phyloP scores from a whole-genome alignment of 1,140 invertebrate genomes.

The Hycleus phaleratus region DNA sequence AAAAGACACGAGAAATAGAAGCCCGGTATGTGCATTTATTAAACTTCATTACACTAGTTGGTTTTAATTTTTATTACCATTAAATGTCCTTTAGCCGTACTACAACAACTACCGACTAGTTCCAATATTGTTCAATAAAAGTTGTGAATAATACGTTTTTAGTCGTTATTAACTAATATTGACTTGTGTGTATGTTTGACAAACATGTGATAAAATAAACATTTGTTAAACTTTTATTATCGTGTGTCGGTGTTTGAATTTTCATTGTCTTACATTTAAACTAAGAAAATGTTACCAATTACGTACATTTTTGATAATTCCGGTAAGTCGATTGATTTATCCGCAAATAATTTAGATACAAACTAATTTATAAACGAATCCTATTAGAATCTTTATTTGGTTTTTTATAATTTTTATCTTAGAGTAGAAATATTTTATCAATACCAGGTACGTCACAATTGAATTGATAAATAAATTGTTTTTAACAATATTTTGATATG shows the following conservation, averaged over 20 bases:
- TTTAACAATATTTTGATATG: no score
- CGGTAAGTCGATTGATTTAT: no score
- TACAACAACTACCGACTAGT: not conserved
- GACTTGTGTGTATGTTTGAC: conserved; percentile 2
- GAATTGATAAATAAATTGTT: no score
- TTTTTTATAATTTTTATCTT: no score
- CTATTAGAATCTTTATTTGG: no score
- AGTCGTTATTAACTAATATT: conserved; percentile 7
- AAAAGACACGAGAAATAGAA: not conserved
- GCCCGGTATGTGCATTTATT: conserved; percentile 5
- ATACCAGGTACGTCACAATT: no score
- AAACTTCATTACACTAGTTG: not conserved
- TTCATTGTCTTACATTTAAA: not conserved
- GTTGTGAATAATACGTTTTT: not conserved
- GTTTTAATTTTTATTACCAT: not conserved
- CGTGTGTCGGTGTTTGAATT: conserved; percentile 2
- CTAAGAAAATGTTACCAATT: no score
- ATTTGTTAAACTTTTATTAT: conserved; percentile 2
- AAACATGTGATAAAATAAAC: conserved; percentile 15
- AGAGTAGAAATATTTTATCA: no score
- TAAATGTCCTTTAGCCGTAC: conserved; percentile 3
- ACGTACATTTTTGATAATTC: no score
- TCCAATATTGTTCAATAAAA: not conserved
- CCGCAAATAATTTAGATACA: no score
- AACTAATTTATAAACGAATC: no score